phyloP scores from a whole-genome alignment of 1,140 invertebrate genomes.

The Episyrphus balteatus region DNA sequence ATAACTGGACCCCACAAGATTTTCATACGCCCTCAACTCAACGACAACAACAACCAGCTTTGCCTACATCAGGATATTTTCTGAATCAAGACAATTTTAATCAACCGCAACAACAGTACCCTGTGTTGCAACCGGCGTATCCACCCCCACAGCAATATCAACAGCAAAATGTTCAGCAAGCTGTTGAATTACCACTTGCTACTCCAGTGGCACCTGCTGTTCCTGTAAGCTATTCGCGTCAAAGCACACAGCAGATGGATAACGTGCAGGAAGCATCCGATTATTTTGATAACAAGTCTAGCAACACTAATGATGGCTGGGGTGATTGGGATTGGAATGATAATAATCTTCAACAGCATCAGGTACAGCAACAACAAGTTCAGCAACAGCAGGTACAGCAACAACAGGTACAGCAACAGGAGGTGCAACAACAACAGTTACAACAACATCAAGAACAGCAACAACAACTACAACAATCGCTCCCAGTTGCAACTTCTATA shows the following conservation, averaged over 20 bases:
- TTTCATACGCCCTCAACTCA: constrained; percentile 7
- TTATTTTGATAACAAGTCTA: constrained; percentile 5
- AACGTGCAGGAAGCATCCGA: constrained; percentile 5
- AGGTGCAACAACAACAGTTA: not conserved
- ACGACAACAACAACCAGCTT: constrained; percentile 5
- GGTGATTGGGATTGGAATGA: constrained; percentile 37
- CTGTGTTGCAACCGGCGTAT: constrained; percentile 5
- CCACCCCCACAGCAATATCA: constrained; percentile 11
- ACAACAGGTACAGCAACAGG: not conserved
- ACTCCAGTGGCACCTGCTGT: not conserved
- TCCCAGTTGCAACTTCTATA: not conserved
- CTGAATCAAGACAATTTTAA: not conserved
- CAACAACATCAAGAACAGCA: not conserved
- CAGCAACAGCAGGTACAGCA: not conserved
- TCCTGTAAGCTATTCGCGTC: no score
- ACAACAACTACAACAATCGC: constrained; percentile 2
- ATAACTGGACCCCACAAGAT: constrained; percentile 7
- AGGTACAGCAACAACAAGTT: not conserved
- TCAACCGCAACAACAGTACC: not conserved
- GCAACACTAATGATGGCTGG: constrained; percentile 25
- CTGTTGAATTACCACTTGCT: constrained; percentile 7
- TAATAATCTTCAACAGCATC: constrained; percentile 4
- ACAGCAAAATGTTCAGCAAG: not conserved
- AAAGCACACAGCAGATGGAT: not conserved
- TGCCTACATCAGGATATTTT: no score